These are phyloP conservation scores for Cinclus mexicanus DNA, from an alignment of 2,113 vertebrate species.

Conservation along the genomic window DNA sequence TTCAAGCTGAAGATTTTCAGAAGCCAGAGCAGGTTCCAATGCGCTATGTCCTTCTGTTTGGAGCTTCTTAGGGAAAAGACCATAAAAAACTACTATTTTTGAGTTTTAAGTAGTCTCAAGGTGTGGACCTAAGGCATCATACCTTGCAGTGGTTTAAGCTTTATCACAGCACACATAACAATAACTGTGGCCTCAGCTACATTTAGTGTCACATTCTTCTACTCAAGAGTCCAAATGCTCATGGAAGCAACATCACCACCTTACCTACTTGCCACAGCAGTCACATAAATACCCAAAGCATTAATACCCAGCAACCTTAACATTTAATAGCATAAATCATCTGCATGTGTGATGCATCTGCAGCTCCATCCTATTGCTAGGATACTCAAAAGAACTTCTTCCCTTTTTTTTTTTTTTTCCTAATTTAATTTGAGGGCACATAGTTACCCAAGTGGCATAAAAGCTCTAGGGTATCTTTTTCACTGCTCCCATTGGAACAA, in stretches of 20 bases:
- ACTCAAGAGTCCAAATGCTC: not conserved
- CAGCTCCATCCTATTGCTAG: not conserved
- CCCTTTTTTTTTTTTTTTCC: not conserved
- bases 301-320: not conserved
- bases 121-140: not conserved
- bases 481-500: not conserved
- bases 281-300: not conserved
- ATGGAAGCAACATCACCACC: not conserved
- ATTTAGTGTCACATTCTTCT: not conserved
- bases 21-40: not conserved
- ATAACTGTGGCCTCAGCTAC: not conserved
- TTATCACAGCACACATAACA: not conserved
- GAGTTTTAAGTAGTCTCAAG: not conserved
- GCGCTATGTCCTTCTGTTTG: not conserved
- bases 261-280: not conserved
- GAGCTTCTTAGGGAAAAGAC: not conserved
- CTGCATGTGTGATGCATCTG: not conserved
- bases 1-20: not conserved
- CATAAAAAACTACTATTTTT: not conserved
- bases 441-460: not conserved
- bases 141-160: not conserved
- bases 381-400: not conserved
- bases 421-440: not conserved
- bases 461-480: not conserved
- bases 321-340: not conserved